Evolutionary conservation across 2,888 invertebrate genomes (phyloP), one percentile per base, ranked within the genome.

Genomic region (Lasioglossum leucozonium): DNA sequence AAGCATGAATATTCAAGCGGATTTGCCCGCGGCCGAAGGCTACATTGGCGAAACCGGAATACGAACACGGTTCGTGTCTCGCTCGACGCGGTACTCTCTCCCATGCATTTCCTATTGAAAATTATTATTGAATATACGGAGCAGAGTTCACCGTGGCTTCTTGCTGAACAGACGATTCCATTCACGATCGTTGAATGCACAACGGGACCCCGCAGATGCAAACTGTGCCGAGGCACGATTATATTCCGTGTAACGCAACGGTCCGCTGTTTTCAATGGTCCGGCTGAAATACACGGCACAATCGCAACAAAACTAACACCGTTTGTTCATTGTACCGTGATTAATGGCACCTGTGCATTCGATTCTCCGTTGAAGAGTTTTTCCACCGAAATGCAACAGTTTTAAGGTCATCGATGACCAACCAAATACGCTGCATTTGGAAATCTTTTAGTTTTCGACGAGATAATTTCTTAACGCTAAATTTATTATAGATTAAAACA

Each of bases 1-100:
- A 44, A 77, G 77, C 73, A 77, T 83, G 83, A 83, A 83, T 83
- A 83, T 83, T 80, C 83, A 83, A 72, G 51, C 62, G 22, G 34
- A 8, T 58, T 72, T 42, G 22, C 16, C n/a, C 26, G 37, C 34
- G 16, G 22, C 30, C n/a, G 30, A 74, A 71, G 30, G 42, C 62
- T 22, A n/a, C 51, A 65, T 37, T 55, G 62, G 42, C 51, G 34
- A 34, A 74, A 47, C 37, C 40, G 47, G 51, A n/a, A 74, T 30
- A 42, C 34, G 65, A 22, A 62, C n/a, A 62, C 40, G 22, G 51
- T 34, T 42, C n/a, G 37, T 22, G 62, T n/a, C 37, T 13, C 37
- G 13, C 22, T 44, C 34, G 18, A 47, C 16, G 10, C 16, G 10
- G 37, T 22, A 6, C 34, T 26, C 6, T 26, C 6, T 10, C 1